A percentile compares a stretch with the other conserved stretches of the same genome.
These are phyloP conservation scores for Odontocolon sp. DNA, from an alignment of 2,888 invertebrate genomes.

Conservation along the genomic window DNA sequence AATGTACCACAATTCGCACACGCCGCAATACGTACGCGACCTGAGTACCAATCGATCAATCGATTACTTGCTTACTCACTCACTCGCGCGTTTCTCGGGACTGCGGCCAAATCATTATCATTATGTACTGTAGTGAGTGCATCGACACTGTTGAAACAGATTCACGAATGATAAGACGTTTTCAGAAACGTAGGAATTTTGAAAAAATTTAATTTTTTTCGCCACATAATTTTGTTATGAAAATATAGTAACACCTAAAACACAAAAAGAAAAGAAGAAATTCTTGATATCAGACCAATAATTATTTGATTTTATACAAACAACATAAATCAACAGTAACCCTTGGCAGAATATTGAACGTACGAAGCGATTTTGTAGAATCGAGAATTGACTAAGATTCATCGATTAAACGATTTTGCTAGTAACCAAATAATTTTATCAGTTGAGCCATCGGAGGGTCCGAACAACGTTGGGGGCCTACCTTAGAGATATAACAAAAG, in stretches of 20 bases:
- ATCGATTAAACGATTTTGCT: too few species aligned
- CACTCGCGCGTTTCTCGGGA: background rate
- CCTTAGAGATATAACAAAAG: background rate
- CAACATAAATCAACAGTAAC: too few species aligned
- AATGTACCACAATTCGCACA: conserved; percentile 28
- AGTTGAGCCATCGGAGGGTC: background rate
- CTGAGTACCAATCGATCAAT: conserved; percentile 47
- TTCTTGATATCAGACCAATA: too few species aligned
- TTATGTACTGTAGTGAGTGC: background rate
- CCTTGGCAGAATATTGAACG: too few species aligned
- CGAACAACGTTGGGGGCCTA: background rate
- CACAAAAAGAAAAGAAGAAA: too few species aligned
- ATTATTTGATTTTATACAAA: too few species aligned
- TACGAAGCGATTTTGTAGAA: too few species aligned
- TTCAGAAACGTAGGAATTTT: background rate
- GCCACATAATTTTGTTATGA: too few species aligned
- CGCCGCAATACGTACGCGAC: conserved; percentile 29
- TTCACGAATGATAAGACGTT: background rate
- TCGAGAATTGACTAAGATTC: too few species aligned
- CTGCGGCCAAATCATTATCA: conserved; percentile 19
- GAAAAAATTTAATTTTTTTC: too few species aligned
- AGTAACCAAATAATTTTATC: background rate
- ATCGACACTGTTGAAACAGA: background rate
- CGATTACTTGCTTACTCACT: conserved; percentile 26
- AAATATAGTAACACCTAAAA: too few species aligned